Evolutionary conservation across 2,888 invertebrate genomes (phyloP).

Genomic region (Pandemis corylana): DNA sequence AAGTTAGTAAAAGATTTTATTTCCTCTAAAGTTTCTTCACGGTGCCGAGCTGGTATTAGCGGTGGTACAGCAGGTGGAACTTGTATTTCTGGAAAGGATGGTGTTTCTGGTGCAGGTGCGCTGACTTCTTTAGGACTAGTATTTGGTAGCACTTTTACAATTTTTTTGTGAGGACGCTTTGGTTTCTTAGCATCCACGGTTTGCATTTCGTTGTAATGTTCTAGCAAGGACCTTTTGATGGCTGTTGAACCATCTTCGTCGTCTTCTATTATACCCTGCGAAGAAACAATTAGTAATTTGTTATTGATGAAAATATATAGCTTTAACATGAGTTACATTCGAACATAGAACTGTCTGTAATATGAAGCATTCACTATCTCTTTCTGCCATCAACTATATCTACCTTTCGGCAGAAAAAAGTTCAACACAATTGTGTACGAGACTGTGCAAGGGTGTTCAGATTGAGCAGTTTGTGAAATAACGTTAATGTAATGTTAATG

Average conservation of each 20-base stretch:
- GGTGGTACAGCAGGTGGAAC: slow-evolving; percentile 23
- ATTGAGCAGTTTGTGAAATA: too few relatives aligned
- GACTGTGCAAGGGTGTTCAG: too few relatives aligned
- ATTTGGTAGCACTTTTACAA: slow-evolving; percentile 32
- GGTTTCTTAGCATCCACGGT: slow-evolving; percentile 17
- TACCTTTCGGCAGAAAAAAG: too few relatives aligned
- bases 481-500: too few relatives aligned
- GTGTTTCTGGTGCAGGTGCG: background rate
- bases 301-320: background rate
- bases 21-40: slow-evolving; percentile 53
- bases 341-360: background rate
- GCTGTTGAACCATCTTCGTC: slow-evolving; percentile 21
- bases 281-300: background rate
- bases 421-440: too few relatives aligned
- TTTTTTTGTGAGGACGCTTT: slow-evolving; percentile 4
- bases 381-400: too few relatives aligned
- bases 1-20: slow-evolving; percentile 58
- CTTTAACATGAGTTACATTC: background rate
- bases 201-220: slow-evolving; percentile 27
- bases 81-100: slow-evolving; percentile 35
- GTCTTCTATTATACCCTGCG: slow-evolving; percentile 18
- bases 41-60: slow-evolving; percentile 35
- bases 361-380: too few relatives aligned
- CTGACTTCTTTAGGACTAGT: slow-evolving; percentile 8
- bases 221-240: slow-evolving; percentile 33